A percentile compares a stretch with the other conserved stretches of the same genome.
Conservation (phyloP, 2,113 vertebrate species). For the Lichenostomus cassidix region DNA sequence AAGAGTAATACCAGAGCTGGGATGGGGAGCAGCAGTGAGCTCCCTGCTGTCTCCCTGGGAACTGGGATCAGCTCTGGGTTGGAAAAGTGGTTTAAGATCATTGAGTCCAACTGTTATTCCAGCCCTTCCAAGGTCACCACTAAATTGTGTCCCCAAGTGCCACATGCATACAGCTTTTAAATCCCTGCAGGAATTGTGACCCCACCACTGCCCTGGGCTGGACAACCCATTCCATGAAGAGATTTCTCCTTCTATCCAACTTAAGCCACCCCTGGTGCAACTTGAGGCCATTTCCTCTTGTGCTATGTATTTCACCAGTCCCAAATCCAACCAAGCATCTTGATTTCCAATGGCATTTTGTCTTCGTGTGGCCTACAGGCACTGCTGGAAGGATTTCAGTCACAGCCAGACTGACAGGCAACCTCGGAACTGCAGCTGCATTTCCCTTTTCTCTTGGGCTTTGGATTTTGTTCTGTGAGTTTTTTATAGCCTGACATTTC, state of each 20-base stretch:
- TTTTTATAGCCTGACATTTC: constrained; percentile 16
- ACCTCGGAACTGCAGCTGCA: neutral
- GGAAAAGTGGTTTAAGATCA: neutral
- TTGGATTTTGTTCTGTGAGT: neutral
- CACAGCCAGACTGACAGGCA: neutral
- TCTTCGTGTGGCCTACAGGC: fast-evolving
- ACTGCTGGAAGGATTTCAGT: neutral
- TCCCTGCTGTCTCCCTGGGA: neutral
- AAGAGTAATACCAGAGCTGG: neutral
- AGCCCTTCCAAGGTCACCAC: neutral
- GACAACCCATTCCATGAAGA: neutral
- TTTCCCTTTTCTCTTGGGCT: neutral
- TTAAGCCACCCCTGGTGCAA: neutral
- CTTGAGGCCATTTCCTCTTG: neutral
- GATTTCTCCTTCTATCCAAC: neutral
- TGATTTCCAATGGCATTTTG: neutral
- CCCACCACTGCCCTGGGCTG: neutral
- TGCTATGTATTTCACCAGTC: neutral
- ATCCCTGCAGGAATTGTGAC: neutral
- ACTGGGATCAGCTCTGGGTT: neutral
- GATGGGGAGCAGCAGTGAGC: neutral
- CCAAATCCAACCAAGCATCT: neutral
- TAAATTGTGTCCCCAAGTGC: neutral
- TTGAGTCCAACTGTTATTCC: fast-evolving
- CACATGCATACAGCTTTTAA: neutral